Percentiles rank a stretch among this genome's conserved stretches.
phyloP scores from a whole-genome alignment of 1,140 invertebrate genomes.

The Solenopsis fugax region DNA sequence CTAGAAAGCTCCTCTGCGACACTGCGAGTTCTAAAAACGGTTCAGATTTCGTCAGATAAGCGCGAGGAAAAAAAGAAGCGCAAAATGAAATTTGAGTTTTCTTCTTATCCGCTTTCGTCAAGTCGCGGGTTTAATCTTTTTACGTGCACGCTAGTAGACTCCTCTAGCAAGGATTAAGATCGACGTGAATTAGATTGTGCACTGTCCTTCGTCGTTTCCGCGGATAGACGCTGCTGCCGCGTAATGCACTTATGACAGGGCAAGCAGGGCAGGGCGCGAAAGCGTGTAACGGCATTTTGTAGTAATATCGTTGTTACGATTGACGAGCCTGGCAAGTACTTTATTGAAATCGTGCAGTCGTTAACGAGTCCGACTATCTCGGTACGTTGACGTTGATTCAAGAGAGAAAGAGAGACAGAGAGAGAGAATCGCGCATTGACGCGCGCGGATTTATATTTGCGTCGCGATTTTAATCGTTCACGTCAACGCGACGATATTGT shows the following conservation, averaged over 20 bases:
- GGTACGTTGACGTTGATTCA: conserved; percentile 46
- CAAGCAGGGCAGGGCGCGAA: conserved; percentile 26
- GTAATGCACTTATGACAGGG: conserved; percentile 54
- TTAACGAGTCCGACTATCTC: conserved; percentile 55
- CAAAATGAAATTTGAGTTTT: conserved; percentile 41
- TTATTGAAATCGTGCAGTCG: conserved; percentile 60
- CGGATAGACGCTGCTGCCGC: conserved; percentile 54
- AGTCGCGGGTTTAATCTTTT: conserved; percentile 62
- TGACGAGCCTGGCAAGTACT: conserved; percentile 55
- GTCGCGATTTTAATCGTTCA: conserved; percentile 62
- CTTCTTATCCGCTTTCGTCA: conserved; percentile 55
- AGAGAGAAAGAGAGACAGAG: conserved; percentile 8
- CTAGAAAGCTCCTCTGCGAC: neutral
- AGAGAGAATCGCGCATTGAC: conserved; percentile 57
- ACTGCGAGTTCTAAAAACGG: conserved; percentile 2
- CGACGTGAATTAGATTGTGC: conserved; percentile 63
- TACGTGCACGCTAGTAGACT: conserved; percentile 52
- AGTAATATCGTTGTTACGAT: conserved; percentile 65
- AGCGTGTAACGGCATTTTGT: conserved; percentile 61
- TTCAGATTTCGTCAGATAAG: conserved; percentile 34
- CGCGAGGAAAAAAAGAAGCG: conserved; percentile 14
- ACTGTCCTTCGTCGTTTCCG: conserved; percentile 60
- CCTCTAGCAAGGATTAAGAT: conserved; percentile 59
- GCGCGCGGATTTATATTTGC: conserved; percentile 56
- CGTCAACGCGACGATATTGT: conserved; percentile 64